Evolutionary conservation across 2,113 vertebrate species (phyloP).

Genomic region (Andinoacara biseriatus): DNA sequence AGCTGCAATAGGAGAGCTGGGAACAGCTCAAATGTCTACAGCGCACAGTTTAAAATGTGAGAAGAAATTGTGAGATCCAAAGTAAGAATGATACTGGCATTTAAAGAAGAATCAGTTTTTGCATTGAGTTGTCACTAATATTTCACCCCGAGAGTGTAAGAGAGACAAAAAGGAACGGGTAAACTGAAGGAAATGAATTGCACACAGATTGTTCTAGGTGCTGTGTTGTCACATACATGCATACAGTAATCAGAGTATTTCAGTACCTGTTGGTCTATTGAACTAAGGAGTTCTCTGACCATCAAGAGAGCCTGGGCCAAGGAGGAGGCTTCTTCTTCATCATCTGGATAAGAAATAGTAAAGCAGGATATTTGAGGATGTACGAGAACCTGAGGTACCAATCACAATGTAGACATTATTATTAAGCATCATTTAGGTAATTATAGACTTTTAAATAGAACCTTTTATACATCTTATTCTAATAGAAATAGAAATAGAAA

Average conservation of each 20-base stretch:
- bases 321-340: constrained; percentile 82
- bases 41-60: neutral
- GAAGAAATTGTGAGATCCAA: neutral
- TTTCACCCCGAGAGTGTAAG: neutral
- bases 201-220: neutral
- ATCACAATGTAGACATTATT: neutral
- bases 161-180: neutral
- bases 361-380: neutral
- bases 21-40: rapidly evolving
- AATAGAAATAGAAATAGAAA: neutral
- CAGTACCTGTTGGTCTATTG: constrained; percentile 87
- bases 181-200: neutral
- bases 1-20: neutral
- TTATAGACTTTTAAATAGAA: no score
- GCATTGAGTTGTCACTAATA: neutral
- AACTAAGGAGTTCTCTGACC: constrained; percentile 85
- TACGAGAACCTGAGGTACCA: neutral
- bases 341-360: constrained; percentile 71
- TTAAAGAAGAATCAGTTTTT: neutral
- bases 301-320: constrained; percentile 78
- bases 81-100: neutral
- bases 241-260: neutral
- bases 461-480: neutral
- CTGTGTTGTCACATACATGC: neutral
- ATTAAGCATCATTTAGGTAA: no score